Base-by-base conservation (phyloP, 2,888 invertebrate species). In the Tanytarsus gracilentus region DNA sequence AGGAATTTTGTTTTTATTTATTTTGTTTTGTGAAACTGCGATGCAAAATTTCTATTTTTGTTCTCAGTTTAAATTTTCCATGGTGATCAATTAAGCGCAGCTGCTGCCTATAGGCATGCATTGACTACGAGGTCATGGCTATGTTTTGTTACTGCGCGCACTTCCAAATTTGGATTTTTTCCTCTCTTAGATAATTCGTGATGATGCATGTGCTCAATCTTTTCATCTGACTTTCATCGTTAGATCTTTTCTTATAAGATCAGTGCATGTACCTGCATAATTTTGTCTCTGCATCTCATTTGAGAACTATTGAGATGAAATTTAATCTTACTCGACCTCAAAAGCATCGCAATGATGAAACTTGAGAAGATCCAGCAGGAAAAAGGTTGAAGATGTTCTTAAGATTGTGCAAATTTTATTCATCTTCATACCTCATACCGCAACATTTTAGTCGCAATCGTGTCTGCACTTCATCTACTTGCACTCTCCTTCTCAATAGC, bases 201-300 rank as follows among this genome's bases (percentile, higher is more conserved):
- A 44, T 36, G 36, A n/a, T 36, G 14, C 9, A 23, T 8, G 18
- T 44, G 11, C 44, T 44, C 18, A 23, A n/a, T 44, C 44, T 23
- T 44, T n/a, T 36, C n/a, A 36, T 36, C 36, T 36, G 36, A 14
- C 5, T 36, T 36, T 36, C n/a, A 36, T 36, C 36, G 16, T 16
- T 44, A 23, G 21, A 44, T 44, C 44, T 23, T 44, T 44, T 44
- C 44, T 23, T n/a, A 44, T 44, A 44, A 44, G 23, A 23, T 18
- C 23, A 44, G n/a, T n/a, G n/a, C 44, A 21, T 44, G 44, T 23
- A 44, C 44, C 44, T 44, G 44, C 44, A 21, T 21, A 44, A 44
- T 44, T 40, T 40, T 23, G 18, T 23, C 21, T 44, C 44, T 18
- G 18, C 44, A 8, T 44, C 21, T 18, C 11, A 9, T 11, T 11